These are phyloP conservation scores for Quadroppia sp. DNA, from an alignment of 2,888 invertebrate genomes.

Conservation along the genomic window DNA sequence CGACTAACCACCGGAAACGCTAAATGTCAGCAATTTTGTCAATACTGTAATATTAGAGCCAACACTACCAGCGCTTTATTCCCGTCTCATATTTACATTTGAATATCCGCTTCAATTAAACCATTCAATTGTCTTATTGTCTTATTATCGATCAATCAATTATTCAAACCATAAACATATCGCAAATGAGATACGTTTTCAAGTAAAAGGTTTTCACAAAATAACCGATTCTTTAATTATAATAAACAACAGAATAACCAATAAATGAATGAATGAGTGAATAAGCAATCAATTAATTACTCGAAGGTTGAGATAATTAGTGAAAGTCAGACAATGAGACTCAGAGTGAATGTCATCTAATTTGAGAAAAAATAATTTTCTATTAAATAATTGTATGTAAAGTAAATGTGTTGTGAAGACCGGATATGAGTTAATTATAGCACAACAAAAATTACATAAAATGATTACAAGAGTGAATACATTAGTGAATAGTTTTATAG, in stretches of 20 bases:
- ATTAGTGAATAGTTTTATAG: not conserved
- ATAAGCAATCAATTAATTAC: too few relatives aligned
- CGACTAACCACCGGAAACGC: conserved; percentile 31
- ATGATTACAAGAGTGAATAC: conserved; percentile 1
- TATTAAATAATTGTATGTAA: too few relatives aligned
- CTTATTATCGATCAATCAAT: not conserved
- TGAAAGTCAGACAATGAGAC: too few relatives aligned
- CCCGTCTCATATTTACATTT: not conserved
- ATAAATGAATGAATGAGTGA: too few relatives aligned
- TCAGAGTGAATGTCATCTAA: not conserved
- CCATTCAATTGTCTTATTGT: not conserved
- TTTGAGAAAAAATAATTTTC: not conserved
- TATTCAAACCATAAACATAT: too few relatives aligned
- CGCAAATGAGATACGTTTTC: too few relatives aligned
- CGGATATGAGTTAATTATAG: conserved; percentile 24
- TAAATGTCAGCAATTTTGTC: conserved; percentile 34
- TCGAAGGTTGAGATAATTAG: too few relatives aligned
- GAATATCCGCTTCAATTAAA: not conserved
- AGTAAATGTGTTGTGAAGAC: conserved; percentile 10
- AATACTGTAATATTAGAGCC: not conserved
- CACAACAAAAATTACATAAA: not conserved
- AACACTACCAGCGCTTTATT: not conserved
- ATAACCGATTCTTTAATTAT: not conserved
- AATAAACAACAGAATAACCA: too few relatives aligned
- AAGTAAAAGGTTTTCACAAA: not conserved